A percentile compares a stretch with the other conserved stretches of the same genome.
Conservation (phyloP, 2,888 invertebrate species). For the Temnothorax rugatulus region DNA sequence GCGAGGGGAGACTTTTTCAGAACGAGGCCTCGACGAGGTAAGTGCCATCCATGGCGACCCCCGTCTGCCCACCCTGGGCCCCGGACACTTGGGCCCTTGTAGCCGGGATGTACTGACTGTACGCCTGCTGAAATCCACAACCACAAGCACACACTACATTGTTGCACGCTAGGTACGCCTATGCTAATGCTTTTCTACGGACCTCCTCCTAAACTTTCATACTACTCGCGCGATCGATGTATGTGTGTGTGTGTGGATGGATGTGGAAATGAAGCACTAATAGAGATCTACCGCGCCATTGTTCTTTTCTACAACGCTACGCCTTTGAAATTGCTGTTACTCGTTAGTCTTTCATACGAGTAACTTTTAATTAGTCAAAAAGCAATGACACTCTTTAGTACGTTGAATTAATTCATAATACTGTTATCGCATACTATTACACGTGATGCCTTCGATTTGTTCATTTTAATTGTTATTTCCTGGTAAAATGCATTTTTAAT, state of each 20-base stretch:
- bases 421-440: background rate
- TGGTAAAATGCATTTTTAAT: background rate
- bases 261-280: slow-evolving; percentile 27
- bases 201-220: slow-evolving; percentile 15
- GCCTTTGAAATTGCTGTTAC: background rate
- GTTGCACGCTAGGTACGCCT: slow-evolving; percentile 84
- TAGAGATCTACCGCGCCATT: background rate
- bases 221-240: slow-evolving; percentile 43
- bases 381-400: background rate
- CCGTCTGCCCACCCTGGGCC: slow-evolving; percentile 89
- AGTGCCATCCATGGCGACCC: slow-evolving; percentile 94
- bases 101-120: slow-evolving; percentile 95
- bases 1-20: slow-evolving; percentile 85
- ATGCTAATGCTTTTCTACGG: slow-evolving; percentile 71
- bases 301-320: background rate
- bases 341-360: slow-evolving; percentile 7
- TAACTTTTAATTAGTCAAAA: background rate
- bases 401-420: background rate
- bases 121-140: slow-evolving; percentile 90
- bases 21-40: slow-evolving; percentile 95
- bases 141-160: slow-evolving; percentile 86
- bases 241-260: slow-evolving; percentile 36
- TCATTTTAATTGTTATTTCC: background rate
- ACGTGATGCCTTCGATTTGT: background rate
- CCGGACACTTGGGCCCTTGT: slow-evolving; percentile 92